A percentile compares a stretch with the other conserved stretches of the same genome.
These are phyloP conservation scores for Raja brachyura DNA, from an alignment of 2,113 vertebrate species.

Conservation along the genomic window DNA sequence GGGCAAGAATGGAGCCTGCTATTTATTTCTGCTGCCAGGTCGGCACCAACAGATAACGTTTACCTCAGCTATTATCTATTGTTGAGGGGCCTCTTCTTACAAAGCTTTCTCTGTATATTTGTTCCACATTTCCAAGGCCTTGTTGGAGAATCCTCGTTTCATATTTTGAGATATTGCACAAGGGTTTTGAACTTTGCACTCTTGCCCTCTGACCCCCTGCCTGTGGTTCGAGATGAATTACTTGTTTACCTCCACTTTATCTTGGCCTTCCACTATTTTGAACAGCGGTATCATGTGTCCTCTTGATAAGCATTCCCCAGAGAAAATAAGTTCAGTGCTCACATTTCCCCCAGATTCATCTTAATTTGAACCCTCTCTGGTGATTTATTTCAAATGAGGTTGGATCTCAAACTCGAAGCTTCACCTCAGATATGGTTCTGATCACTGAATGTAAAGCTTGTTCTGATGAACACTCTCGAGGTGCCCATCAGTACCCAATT, in stretches of 20 bases:
- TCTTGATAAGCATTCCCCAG: not conserved
- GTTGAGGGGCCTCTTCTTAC: not conserved
- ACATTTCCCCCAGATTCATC: not conserved
- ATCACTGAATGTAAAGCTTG: not conserved
- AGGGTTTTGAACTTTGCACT: not conserved
- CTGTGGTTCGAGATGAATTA: not conserved
- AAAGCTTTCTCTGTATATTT: not conserved
- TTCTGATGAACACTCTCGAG: not conserved
- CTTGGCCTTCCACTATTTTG: not conserved
- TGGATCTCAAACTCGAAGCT: not conserved
- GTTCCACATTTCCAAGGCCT: not conserved
- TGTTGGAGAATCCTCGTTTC: not conserved
- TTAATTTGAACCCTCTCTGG: not conserved
- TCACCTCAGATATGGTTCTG: not conserved
- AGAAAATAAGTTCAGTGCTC: not conserved
- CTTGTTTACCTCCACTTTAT: not conserved
- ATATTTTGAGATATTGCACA: not conserved
- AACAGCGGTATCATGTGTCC: not conserved
- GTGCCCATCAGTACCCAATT: not conserved
- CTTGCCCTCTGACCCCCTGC: not conserved
- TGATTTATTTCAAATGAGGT: not conserved
- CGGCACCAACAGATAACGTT: not conserved
- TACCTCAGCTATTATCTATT: not conserved
- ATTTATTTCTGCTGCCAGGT: not conserved
- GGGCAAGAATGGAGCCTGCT: not conserved